A percentile compares a stretch with the other conserved stretches of the same genome.
phyloP scores from a whole-genome alignment of 2,797 vertebrate species.

The Otus scops region DNA sequence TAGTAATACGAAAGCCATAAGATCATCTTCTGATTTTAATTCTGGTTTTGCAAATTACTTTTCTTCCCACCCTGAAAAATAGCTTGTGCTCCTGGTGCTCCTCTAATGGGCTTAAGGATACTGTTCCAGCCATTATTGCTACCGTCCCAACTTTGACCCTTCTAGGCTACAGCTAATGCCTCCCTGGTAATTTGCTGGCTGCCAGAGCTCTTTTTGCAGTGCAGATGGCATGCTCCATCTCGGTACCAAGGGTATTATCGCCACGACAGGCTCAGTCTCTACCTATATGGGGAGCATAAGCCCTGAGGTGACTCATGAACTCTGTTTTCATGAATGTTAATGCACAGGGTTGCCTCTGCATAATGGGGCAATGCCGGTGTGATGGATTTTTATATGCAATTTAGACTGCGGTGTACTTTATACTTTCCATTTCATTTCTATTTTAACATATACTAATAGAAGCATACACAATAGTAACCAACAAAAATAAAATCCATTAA shows the following conservation, averaged over 20 bases:
- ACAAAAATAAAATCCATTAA: constrained; percentile 14
- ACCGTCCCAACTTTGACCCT: neutral
- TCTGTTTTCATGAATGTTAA: constrained; percentile 3
- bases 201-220: neutral
- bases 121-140: neutral
- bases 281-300: neutral
- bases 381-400: neutral
- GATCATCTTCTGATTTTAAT: constrained; percentile 51
- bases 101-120: neutral
- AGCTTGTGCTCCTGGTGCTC: neutral
- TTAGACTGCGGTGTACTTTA: neutral
- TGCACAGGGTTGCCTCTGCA: neutral
- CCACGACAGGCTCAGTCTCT: neutral
- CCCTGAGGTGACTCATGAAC: neutral
- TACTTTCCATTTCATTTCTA: constrained; percentile 24
- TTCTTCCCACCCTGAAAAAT: neutral
- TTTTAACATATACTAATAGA: constrained; percentile 30
- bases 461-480: constrained; percentile 23
- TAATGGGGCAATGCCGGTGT: neutral
- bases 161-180: neutral
- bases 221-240: constrained; percentile 1
- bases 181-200: constrained; percentile 24
- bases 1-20: constrained; percentile 16
- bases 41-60: constrained; percentile 1
- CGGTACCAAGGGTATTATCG: constrained; percentile 3